phyloP scores from a whole-genome alignment of 2,888 invertebrate genomes.

The Tetropium fuscum region DNA sequence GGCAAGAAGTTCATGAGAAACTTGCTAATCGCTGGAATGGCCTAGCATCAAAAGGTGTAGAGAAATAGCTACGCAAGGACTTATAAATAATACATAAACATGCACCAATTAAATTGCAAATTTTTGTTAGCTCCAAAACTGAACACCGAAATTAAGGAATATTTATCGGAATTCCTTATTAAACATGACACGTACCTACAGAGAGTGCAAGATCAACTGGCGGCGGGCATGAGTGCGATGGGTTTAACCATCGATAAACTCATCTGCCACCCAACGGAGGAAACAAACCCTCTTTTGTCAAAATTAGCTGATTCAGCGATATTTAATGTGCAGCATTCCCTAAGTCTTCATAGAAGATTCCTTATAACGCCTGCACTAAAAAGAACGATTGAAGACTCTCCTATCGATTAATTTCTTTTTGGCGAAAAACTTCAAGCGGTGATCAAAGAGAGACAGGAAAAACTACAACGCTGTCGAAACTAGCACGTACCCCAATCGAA shows the following conservation, averaged over 20 bases:
- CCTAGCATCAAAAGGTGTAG: background rate
- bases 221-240: too few species aligned
- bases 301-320: background rate
- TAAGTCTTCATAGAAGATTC: background rate
- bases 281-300: background rate
- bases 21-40: background rate
- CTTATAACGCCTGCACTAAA: background rate
- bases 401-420: slow-evolving; percentile 7
- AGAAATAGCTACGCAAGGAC: background rate
- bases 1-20: background rate
- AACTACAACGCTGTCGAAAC: background rate
- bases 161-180: background rate
- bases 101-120: background rate
- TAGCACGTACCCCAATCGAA: background rate
- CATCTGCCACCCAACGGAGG: background rate
- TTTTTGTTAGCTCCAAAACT: too few species aligned
- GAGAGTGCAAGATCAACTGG: too few species aligned
- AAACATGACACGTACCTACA: too few species aligned
- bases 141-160: background rate
- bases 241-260: too few species aligned
- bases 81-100: background rate
- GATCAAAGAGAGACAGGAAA: background rate
- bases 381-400: slow-evolving; percentile 3
- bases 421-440: slow-evolving; percentile 1
- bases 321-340: background rate